These are phyloP conservation scores for Cyphomyrus discorhynchus DNA, from an alignment of 2,113 vertebrate genomes.

Conservation along the genomic window DNA sequence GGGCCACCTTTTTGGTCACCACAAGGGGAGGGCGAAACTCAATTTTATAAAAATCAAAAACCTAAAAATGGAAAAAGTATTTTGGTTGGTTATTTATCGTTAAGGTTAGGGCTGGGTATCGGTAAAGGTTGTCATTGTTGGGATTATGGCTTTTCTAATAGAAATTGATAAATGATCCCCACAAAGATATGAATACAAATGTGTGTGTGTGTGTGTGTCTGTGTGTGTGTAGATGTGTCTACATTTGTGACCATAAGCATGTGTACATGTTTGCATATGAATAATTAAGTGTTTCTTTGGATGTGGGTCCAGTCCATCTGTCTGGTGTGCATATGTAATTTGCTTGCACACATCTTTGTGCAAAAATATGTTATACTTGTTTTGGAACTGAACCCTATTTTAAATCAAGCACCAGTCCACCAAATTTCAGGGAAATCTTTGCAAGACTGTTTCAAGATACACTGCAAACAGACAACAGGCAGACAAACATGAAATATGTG, in stretches of 20 bases:
- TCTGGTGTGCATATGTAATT: too few relatives aligned
- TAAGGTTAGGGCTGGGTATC: background rate
- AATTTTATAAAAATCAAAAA: background rate
- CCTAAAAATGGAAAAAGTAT: background rate
- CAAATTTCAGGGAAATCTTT: background rate
- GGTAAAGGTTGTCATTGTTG: background rate
- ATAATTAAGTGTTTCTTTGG: too few relatives aligned
- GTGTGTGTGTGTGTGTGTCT: too few relatives aligned
- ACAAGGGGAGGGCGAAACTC: background rate
- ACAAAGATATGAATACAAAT: background rate
- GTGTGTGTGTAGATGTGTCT: background rate
- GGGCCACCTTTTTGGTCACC: background rate
- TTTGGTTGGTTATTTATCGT: background rate
- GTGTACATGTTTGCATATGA: too few relatives aligned
- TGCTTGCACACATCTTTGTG: too few relatives aligned
- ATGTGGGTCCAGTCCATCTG: too few relatives aligned
- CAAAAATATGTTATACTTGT: too few relatives aligned
- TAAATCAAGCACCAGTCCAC: background rate
- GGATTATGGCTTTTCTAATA: background rate
- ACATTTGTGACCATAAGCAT: too few relatives aligned
- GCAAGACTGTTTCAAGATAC: background rate
- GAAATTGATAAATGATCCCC: background rate
- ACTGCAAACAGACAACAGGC: background rate
- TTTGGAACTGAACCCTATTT: background rate
- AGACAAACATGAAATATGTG: background rate